Evolutionary conservation across 1,140 invertebrate species (phyloP), one percentile per base, ranked within the genome.

Genomic region (Apocrypta bakeri): DNA sequence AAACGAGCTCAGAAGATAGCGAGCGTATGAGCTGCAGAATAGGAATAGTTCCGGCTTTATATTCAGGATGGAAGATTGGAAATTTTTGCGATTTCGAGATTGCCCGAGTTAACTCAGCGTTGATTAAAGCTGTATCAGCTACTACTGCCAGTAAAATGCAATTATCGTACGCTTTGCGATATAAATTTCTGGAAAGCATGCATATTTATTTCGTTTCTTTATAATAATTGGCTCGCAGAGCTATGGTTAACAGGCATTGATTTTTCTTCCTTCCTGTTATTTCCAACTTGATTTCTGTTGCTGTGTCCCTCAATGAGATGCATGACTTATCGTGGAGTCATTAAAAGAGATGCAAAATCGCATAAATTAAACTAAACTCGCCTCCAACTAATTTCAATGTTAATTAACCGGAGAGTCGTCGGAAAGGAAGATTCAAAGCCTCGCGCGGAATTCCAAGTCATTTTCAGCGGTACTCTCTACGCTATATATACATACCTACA

Each of bases 341-440:
- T 82, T 69, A 76, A 56, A 76, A 73, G 27, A 71, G 80, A 76
- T 4, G 73, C 24, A 3, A 25, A 76, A 56, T 75, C 80, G 73
- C 42, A 81, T 81, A 81, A 81, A 74, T 81, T 74, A 74, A 48
- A 25, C 61, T 29, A 17, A 80, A 73, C 69, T 72, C 9, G 69
- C n/a, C 7, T 0, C 25, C 37, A 82, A 76, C 80, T 82, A 76
- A 82, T 76, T 82, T 82, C 63, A 9, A 82, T 82, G 73, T 76
- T 82, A 81, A 81, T 81, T 81, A 81, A 74, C n/a, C 56, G 25
- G 25, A 0, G 37, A 0, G 25, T 63, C 48, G 79, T 24, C 29
- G 11, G 69, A 42, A 40, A 74, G 71, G 56, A 33, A 27, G 21
- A 79, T 25, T 77, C 75, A 66, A 66, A 68, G 33, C 40, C 40